These are phyloP conservation scores for Choreutis nemorana DNA, from an alignment of 2,888 invertebrate species.

Conservation along the genomic window DNA sequence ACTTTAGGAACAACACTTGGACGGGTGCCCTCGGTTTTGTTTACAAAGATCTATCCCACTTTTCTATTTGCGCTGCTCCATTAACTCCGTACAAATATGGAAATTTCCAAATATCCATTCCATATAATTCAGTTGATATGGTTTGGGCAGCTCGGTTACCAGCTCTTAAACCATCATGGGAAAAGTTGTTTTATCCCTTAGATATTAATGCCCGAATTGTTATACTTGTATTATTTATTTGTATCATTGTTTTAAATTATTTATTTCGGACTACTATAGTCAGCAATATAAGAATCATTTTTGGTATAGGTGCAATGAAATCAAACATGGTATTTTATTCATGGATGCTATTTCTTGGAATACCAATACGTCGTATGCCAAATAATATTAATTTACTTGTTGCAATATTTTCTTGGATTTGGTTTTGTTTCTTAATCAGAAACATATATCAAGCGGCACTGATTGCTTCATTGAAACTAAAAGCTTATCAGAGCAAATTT, in stretches of 20 bases:
- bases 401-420: conserved; percentile 29
- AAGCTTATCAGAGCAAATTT: conserved; percentile 18
- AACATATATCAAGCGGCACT: conserved; percentile 33
- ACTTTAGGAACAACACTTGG: conserved; percentile 27
- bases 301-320: conserved; percentile 20
- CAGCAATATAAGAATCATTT: conserved; percentile 15
- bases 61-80: conserved; percentile 28
- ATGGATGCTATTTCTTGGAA: conserved; percentile 30
- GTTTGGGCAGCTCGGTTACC: conserved; percentile 32
- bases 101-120: conserved; percentile 35
- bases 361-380: conserved; percentile 24
- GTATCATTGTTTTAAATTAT: conserved; percentile 21
- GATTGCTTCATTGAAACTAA: conserved; percentile 25
- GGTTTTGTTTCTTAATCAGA: conserved; percentile 32
- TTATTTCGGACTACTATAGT: conserved; percentile 19
- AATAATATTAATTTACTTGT: conserved; percentile 18
- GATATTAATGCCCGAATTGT: conserved; percentile 19
- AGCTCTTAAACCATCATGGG: conserved; percentile 23
- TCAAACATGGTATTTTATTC: conserved; percentile 32
- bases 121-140: conserved; percentile 33
- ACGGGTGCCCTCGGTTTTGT: conserved; percentile 38
- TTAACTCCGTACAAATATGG: conserved; percentile 24
- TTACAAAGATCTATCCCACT: conserved; percentile 22
- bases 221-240: conserved; percentile 23
- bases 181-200: conserved; percentile 33